phyloP scores from a whole-genome alignment of 2,888 invertebrate genomes.

The Exephanes ischioxanthus region DNA sequence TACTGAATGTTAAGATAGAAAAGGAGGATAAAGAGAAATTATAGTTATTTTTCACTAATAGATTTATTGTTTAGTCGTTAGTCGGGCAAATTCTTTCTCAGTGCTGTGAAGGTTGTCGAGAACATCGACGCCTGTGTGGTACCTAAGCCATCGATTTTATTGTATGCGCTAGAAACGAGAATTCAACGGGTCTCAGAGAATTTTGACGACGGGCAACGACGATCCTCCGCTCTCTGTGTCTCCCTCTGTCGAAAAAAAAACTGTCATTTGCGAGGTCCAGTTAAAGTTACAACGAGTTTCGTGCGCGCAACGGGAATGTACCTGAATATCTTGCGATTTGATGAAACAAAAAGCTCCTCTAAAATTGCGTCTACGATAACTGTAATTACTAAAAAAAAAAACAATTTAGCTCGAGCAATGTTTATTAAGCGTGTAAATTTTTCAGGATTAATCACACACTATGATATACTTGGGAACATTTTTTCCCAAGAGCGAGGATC shows the following conservation, averaged over 20 bases:
- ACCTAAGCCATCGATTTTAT: conserved; percentile 62
- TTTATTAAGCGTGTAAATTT: conserved; percentile 30
- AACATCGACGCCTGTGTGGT: conserved; percentile 52
- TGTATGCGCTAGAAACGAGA: conserved; percentile 58
- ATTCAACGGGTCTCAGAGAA: conserved; percentile 27
- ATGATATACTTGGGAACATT: conserved; percentile 15
- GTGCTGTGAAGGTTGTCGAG: conserved; percentile 82
- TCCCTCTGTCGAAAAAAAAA: conserved; percentile 6
- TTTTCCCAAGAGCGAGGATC: conserved; percentile 55
- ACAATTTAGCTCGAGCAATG: conserved; percentile 42
- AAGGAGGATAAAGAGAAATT: conserved; percentile 60
- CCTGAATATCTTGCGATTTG: conserved; percentile 75
- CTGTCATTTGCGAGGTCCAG: conserved; percentile 46
- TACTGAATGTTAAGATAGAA: conserved; percentile 80
- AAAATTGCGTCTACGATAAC: conserved; percentile 40
- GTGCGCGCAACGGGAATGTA: conserved; percentile 76
- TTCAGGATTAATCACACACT: conserved; percentile 32
- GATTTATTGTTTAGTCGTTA: conserved; percentile 82
- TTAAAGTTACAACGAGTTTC: conserved; percentile 66
- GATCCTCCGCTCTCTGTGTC: conserved; percentile 59
- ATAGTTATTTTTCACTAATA: conserved; percentile 83
- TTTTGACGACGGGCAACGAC: conserved; percentile 33
- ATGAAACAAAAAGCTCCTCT: conserved; percentile 58
- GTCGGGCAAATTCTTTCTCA: conserved; percentile 80
- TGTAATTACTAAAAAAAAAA: conserved; percentile 27